A percentile compares a stretch with the other conserved stretches of the same genome.
Evolutionary conservation across 2,888 invertebrate species (phyloP).

Genomic region (Strigamia transsilvanica): DNA sequence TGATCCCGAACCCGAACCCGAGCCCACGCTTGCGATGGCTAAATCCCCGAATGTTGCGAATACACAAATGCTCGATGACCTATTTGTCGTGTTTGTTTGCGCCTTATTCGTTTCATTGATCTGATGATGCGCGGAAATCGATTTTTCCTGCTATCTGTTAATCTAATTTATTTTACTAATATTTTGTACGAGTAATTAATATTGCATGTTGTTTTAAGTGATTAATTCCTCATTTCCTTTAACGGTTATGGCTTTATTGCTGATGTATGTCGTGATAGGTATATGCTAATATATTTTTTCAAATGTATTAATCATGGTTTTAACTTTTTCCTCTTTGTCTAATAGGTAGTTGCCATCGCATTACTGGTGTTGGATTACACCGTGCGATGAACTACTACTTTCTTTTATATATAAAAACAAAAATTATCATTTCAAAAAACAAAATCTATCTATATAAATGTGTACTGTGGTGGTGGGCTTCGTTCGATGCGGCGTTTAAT

Average conservation of each 20-base stretch:
- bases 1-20: background rate
- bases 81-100: background rate
- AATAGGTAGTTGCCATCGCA: background rate
- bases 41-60: background rate
- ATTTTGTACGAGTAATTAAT: background rate
- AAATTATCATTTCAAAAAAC: background rate
- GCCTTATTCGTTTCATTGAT: background rate
- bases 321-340: background rate
- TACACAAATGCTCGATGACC: background rate
- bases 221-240: background rate
- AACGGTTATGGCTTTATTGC: background rate
- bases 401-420: background rate
- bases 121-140: background rate
- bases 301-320: background rate
- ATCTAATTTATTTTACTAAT: background rate
- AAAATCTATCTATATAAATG: background rate
- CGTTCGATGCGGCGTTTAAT: background rate
- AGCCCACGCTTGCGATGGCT: background rate
- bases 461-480: background rate
- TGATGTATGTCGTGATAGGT: background rate
- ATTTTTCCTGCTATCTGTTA: background rate
- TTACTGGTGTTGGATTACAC: conserved; percentile 14
- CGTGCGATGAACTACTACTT: background rate
- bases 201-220: background rate
- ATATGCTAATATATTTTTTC: background rate